Percentiles rank a stretch among this genome's conserved stretches.
Conservation (phyloP, 2,888 invertebrate genomes). For the Cerceris rybyensis region DNA sequence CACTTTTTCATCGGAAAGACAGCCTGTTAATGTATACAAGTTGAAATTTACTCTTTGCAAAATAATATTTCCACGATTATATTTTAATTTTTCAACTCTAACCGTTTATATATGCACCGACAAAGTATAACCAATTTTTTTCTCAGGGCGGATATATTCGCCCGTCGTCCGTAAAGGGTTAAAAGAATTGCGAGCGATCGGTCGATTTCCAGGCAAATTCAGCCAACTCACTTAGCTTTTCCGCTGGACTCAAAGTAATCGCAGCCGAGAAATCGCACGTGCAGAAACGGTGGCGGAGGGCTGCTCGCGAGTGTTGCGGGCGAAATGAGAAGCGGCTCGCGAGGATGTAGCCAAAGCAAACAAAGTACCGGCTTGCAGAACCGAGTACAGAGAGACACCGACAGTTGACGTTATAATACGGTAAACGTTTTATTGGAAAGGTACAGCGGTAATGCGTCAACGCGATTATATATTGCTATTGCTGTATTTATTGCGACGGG, state of each 20-base stretch:
- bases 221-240: constrained; percentile 7
- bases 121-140: no score
- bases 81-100: no score
- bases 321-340: constrained; percentile 49
- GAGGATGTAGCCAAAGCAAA: constrained; percentile 65
- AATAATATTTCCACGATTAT: no score
- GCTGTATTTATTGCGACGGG: constrained; percentile 47
- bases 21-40: no score
- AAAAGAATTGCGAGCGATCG: constrained; percentile 20
- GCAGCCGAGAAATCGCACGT: constrained; percentile 36
- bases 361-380: constrained; percentile 47
- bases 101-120: no score
- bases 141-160: no score
- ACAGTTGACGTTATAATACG: constrained; percentile 61
- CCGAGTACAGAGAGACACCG: constrained; percentile 20
- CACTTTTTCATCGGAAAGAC: no score
- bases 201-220: constrained; percentile 39
- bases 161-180: no score
- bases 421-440: constrained; percentile 63
- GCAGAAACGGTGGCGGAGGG: constrained; percentile 23
- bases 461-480: constrained; percentile 39
- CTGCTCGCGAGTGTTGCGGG: constrained; percentile 12
- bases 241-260: constrained; percentile 46
- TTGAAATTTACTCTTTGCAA: no score
- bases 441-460: constrained; percentile 50